Evolutionary conservation across 2,888 invertebrate genomes (phyloP).

Genomic region (Leuctra nigra): DNA sequence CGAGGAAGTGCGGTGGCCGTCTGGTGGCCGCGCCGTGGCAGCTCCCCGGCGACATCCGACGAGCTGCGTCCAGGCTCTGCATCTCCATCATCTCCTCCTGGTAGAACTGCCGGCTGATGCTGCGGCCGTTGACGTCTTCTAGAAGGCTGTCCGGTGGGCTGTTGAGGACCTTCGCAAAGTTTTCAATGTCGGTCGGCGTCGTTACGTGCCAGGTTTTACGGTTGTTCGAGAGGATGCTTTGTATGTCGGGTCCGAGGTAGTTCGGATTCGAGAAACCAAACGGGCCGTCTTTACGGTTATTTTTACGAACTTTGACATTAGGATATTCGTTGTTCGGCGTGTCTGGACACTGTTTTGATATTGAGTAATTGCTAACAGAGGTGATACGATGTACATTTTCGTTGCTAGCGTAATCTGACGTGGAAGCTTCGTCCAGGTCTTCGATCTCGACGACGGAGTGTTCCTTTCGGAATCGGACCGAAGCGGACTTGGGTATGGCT

Average conservation of each 20-base stretch:
- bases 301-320: neutral
- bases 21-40: constrained; percentile 34
- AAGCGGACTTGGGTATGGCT: constrained; percentile 47
- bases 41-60: neutral
- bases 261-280: constrained; percentile 72
- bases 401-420: constrained; percentile 71
- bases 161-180: constrained; percentile 45
- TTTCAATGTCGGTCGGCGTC: constrained; percentile 21
- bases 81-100: constrained; percentile 36
- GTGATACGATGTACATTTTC: constrained; percentile 53
- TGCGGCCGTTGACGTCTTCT: constrained; percentile 44
- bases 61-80: constrained; percentile 28
- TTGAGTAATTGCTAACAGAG: constrained; percentile 42
- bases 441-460: constrained; percentile 47
- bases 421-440: constrained; percentile 53
- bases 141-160: constrained; percentile 59
- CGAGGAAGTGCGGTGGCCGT: constrained; percentile 32
- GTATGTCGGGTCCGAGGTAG: constrained; percentile 61
- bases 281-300: constrained; percentile 40
- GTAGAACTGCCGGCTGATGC: constrained; percentile 33
- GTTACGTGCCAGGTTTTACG: constrained; percentile 26
- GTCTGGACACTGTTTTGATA: constrained; percentile 22
- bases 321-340: constrained; percentile 15
- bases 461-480: constrained; percentile 46
- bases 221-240: constrained; percentile 33